Conservation (phyloP, 2,797 vertebrate species). For the Chaetophractus vellerosus region DNA sequence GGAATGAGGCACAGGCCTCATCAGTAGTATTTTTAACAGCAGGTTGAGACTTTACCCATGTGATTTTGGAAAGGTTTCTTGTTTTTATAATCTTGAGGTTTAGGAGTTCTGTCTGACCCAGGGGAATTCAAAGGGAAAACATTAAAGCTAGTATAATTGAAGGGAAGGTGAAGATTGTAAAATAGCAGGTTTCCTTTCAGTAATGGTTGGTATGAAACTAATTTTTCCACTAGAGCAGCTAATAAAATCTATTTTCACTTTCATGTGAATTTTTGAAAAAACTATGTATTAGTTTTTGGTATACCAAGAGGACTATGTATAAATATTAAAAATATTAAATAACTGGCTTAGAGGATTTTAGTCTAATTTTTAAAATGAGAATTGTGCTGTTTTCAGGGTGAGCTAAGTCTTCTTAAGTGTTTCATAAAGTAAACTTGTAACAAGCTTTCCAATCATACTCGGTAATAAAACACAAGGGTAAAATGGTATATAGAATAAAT, state of each 20-base stretch:
- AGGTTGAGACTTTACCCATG: conserved; percentile 74
- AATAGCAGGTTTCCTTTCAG: conserved; percentile 73
- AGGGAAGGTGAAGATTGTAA: conserved; percentile 72
- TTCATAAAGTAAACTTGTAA: conserved; percentile 68
- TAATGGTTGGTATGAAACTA: conserved; percentile 45
- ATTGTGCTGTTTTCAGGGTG: conserved; percentile 30
- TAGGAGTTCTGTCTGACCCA: conserved; percentile 69
- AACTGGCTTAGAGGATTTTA: conserved; percentile 34
- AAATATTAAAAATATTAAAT: conserved; percentile 64
- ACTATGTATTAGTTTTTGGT: conserved; percentile 43
- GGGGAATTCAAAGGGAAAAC: conserved; percentile 76
- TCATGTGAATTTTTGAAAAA: not conserved
- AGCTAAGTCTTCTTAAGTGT: conserved; percentile 39
- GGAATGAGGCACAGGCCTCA: conserved; percentile 26
- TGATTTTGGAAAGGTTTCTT: conserved; percentile 77
- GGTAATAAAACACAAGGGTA: conserved; percentile 41
- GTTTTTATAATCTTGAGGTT: conserved; percentile 79
- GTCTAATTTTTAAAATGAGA: conserved; percentile 52
- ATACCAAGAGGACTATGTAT: conserved; percentile 37
- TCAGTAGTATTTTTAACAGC: conserved; percentile 73
- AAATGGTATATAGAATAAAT: conserved; percentile 54
- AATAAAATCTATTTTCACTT: conserved; percentile 75
- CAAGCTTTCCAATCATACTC: conserved; percentile 50
- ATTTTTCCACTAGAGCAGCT: conserved; percentile 34
- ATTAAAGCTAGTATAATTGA: conserved; percentile 72